These are phyloP conservation scores for Pristionchus maxplancki DNA, from an alignment of 2,888 invertebrate species.

Conservation along the genomic window DNA sequence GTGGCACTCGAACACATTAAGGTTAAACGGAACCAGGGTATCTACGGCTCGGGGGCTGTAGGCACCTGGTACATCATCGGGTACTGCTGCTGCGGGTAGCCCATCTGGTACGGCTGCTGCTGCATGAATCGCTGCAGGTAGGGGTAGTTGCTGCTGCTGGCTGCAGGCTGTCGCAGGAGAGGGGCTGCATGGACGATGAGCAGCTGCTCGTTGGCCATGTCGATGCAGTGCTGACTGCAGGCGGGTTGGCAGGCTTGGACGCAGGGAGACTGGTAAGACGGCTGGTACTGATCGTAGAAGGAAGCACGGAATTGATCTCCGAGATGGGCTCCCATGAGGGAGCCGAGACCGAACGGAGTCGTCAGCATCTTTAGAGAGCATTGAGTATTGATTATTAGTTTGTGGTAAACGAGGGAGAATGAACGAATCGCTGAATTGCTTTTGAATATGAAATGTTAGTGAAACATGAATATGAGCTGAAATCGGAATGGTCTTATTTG, in stretches of 20 bases:
- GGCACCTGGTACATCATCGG: constrained; percentile 37
- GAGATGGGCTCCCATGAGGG: not conserved
- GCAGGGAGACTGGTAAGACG: constrained; percentile 30
- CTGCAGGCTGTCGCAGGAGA: not conserved
- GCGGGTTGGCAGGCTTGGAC: constrained; percentile 64
- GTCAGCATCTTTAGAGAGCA: not conserved
- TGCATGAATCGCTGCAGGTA: constrained; percentile 17
- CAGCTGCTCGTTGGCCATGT: constrained; percentile 77
- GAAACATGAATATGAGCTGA: not conserved
- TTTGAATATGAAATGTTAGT: not conserved
- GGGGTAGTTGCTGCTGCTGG: not conserved
- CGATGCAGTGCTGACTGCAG: constrained; percentile 78
- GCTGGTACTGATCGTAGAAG: not conserved
- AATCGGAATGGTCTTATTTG: not conserved
- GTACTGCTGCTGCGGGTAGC: not conserved
- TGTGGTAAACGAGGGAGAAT: no score
- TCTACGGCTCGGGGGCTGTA: constrained; percentile 27
- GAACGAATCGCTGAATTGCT: no score
- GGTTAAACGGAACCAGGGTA: not conserved
- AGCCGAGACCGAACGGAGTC: not conserved
- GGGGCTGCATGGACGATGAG: constrained; percentile 56
- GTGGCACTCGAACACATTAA: not conserved
- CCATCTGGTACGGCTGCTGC: constrained; percentile 28
- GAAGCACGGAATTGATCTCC: not conserved
- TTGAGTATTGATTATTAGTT: not conserved